Conservation (phyloP, 2,888 invertebrate genomes). For the Branchipolynoe longqiensis region DNA sequence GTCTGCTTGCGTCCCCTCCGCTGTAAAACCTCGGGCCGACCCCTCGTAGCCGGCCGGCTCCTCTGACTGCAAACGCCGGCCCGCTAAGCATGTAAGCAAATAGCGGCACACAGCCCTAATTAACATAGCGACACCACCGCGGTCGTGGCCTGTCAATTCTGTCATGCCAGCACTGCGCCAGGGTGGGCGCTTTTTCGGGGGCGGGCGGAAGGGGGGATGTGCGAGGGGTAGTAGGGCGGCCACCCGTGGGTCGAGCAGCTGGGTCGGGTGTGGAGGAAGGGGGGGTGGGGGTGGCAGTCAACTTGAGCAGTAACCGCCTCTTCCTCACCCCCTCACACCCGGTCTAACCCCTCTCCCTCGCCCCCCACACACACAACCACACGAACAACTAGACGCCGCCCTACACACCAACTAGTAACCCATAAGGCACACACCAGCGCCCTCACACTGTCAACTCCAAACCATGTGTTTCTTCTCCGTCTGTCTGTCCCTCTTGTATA, state of each 20-base stretch:
- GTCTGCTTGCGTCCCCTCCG: too few species aligned
- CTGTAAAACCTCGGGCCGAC: not conserved
- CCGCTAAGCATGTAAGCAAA: constrained; percentile 58
- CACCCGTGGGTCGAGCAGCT: not conserved
- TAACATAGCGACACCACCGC: constrained; percentile 54
- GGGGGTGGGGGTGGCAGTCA: not conserved
- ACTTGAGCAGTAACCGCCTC: not conserved
- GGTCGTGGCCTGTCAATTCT: constrained; percentile 38
- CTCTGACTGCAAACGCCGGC: constrained; percentile 55
- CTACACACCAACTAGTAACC: too few species aligned
- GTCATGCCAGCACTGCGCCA: constrained; percentile 47
- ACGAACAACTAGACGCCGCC: not conserved
- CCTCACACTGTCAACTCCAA: too few species aligned
- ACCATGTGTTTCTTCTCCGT: too few species aligned
- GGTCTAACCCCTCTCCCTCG: not conserved
- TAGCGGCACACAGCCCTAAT: constrained; percentile 53
- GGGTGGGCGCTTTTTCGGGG: constrained; percentile 2
- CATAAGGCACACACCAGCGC: too few species aligned
- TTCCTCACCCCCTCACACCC: not conserved
- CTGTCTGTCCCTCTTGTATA: too few species aligned
- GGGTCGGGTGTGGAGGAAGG: too few species aligned
- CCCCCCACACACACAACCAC: not conserved
- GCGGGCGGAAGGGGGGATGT: not conserved
- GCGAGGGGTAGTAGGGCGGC: not conserved
- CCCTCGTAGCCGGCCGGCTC: not conserved